Conservation (phyloP, 2,113 vertebrate genomes). For the Dicaeum eximium region DNA sequence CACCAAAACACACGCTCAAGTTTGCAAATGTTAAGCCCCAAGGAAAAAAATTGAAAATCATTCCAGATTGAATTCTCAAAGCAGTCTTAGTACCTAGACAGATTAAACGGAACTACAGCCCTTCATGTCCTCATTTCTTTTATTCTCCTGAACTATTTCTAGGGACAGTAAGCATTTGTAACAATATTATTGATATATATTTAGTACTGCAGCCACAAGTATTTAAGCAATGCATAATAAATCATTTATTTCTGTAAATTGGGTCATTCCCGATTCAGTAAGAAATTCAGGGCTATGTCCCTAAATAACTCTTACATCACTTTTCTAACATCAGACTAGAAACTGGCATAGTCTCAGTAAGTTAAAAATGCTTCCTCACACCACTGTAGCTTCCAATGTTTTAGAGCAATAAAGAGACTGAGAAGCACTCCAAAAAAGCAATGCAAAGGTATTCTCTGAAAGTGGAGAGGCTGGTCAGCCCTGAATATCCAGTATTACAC, state of each 20-base stretch:
- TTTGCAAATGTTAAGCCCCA: neutral
- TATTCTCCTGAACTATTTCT: neutral
- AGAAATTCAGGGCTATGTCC: neutral
- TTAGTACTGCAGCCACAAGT: neutral
- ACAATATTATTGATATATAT: neutral
- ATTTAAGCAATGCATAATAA: conserved; percentile 25
- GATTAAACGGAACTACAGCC: neutral
- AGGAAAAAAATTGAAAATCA: neutral
- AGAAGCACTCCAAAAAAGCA: neutral
- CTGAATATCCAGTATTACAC: neutral
- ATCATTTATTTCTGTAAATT: conserved; percentile 16
- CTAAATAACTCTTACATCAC: conserved; percentile 51
- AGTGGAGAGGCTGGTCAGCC: neutral
- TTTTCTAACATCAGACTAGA: neutral
- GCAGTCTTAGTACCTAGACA: neutral
- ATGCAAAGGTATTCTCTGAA: neutral
- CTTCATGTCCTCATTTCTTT: neutral
- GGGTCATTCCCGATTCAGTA: neutral
- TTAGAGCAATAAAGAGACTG: neutral
- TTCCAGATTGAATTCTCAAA: neutral
- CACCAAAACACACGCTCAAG: neutral
- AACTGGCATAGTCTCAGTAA: neutral
- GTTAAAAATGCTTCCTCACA: neutral
- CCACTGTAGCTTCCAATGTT: neutral
- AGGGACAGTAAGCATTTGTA: neutral